Base-by-base conservation (phyloP, 2,888 invertebrate genomes). In the Ramazzottius varieornatus region DNA sequence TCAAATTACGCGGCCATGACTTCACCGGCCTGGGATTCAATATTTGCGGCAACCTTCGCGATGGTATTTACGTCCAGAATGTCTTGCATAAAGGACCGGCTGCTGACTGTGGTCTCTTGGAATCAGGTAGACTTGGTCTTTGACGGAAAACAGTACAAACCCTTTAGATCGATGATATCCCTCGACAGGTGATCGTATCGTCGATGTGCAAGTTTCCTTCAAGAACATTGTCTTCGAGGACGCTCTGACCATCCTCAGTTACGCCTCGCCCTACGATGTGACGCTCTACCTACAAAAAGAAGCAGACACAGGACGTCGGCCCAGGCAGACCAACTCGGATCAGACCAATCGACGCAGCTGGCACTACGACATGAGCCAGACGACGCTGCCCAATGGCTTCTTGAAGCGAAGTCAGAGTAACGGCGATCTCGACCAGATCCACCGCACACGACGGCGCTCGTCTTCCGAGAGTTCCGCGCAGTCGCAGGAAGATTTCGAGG, bases 211-310 rank as follows among this genome's bases (percentile, higher is more conserved):
- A 65, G 87, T 91, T 65, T 86, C 85, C 72, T 88, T 90, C 75
- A 83, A 85, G 66, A 86, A 86, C 68, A 88, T 89, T 78, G 89
- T 89, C 0, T 83, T 86, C 72, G 89, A 90, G 73, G 91, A 92
- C 72, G 91, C 91, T 0, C 79, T 90, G 65, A 86, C 87, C 1
- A 87, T 92, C 68, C 78, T 92, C 54, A 88, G 88, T 68, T 87
- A 90, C 69, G 90, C 90, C 2, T 89, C 89, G 46, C 90, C 91
- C 0, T 91, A 91, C 73, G 86, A 87, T 67, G 86, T 88, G 33
- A 32, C 33, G 34, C n/a, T 70, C 24, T 64, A 68, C 16, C 24
- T 67, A 20, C 13, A 65, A n/a, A 66, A 64, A 40, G 46, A 66
- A 4, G 64, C 32, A 4, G n/a, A 16, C n/a, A 32, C 33, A 64